phyloP scores from a whole-genome alignment of 2,113 vertebrate species.

The Cygnus atratus region DNA sequence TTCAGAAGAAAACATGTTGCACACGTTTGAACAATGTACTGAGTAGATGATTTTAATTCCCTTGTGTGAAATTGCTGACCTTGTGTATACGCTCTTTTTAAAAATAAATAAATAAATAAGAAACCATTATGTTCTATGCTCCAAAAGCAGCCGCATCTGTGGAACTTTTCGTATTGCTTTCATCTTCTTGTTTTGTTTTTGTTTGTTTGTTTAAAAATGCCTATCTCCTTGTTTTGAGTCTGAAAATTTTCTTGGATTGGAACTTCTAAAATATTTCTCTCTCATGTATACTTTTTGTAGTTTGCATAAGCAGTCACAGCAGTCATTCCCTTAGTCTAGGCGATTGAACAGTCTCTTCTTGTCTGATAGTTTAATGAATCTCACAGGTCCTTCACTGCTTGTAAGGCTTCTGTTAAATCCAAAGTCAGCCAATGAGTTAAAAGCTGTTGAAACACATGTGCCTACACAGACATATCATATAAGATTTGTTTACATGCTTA shows the following conservation, averaged over 20 bases:
- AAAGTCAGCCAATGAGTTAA: neutral
- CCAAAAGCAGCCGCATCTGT: neutral
- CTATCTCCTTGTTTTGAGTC: neutral
- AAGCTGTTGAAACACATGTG: neutral
- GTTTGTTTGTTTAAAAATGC: neutral
- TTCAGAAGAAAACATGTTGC: neutral
- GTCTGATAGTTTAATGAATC: neutral
- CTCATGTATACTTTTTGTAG: neutral
- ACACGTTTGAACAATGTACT: neutral
- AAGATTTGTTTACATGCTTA: neutral
- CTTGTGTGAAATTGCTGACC: neutral
- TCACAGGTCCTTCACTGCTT: neutral
- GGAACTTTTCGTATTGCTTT: neutral
- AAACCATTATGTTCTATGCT: neutral
- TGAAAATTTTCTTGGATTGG: neutral
- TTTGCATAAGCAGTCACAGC: neutral
- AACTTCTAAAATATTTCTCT: neutral
- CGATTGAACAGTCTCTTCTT: neutral
- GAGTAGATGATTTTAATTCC: neutral
- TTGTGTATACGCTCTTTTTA: neutral
- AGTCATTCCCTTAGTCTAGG: neutral
- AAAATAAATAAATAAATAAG: neutral
- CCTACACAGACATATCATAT: neutral
- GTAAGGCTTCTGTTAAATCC: neutral
- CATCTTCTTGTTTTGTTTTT: too few species aligned